Base-by-base conservation (phyloP, 2,113 vertebrate genomes). In the Harpagus bidentatus region DNA sequence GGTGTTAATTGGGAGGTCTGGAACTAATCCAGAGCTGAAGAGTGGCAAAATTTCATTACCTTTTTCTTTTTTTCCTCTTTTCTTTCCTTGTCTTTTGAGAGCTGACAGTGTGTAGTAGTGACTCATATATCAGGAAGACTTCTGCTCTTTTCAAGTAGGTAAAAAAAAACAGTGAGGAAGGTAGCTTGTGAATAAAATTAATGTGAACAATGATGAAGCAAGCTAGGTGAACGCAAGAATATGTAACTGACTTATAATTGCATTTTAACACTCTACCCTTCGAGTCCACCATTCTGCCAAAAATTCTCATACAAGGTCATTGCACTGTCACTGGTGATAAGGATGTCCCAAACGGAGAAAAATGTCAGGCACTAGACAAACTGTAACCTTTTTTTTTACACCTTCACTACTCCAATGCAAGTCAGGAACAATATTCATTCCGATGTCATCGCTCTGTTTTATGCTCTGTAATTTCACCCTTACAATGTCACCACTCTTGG, bases 381-480 rank as follows among this genome's bases (percentile, higher is more conserved):
- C 7, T 16, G 22, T 56, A 88, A 47, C 45, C 8, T 77, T 88
- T 83, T 91, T 93, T 88, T 93, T 86, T 58, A 79, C 34, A 83
- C 50, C 48, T 94, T 95, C 77, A 20, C 7, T 96, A 56, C 86
- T 94, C 18, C 42, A 5, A 53, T 93, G 25, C 38, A 84, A 74
- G 79, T 81, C 67, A 77, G 55, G 62, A 95, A 87, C 78, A 97
- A 88, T 94, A 96, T 82, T 95, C 17, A 77, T 97, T 97, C 47
- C 2, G 1, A 78, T 84, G 56, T 42, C 89, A 52, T 93, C 0
- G 3, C 82, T 96, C 85, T 83, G 70, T 88, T 96, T 97, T 95
- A 94, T 91, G 96, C 62, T 97, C 32, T 71, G 53, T 97, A 95
- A 94, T 95, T 97, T 96, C 86, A 85, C 85, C 85, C 61, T 93